phyloP scores from a whole-genome alignment of 2,797 vertebrate species.

The Apodemus agrarius region DNA sequence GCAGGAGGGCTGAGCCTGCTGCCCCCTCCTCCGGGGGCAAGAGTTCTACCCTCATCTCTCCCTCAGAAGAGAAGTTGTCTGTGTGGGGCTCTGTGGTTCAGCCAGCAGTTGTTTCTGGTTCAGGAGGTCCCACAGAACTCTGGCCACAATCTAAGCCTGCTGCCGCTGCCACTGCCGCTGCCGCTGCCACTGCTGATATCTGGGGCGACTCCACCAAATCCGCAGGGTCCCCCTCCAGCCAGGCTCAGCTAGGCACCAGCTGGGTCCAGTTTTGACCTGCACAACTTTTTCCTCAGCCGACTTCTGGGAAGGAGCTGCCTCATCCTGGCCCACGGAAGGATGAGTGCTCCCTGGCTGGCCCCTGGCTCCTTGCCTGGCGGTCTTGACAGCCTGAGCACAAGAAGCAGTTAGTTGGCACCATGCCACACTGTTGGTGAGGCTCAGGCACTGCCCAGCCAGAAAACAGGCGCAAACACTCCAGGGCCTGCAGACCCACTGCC shows the following conservation, averaged over 20 bases:
- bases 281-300: fast-evolving
- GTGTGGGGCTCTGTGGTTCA: fast-evolving
- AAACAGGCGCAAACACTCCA: not conserved
- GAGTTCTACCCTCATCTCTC: slow-evolving; percentile 78
- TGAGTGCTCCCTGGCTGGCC: not conserved
- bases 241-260: slow-evolving; percentile 87
- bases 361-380: too few species aligned
- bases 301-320: slow-evolving; percentile 20
- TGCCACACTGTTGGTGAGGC: not conserved
- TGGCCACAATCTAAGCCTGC: slow-evolving; percentile 81
- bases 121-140: slow-evolving; percentile 81
- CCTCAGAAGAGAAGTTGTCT: slow-evolving; percentile 75
- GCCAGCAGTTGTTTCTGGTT: slow-evolving; percentile 76
- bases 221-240: slow-evolving; percentile 87
- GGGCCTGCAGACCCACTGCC: slow-evolving; percentile 1
- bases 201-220: slow-evolving; percentile 97
- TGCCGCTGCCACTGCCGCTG: slow-evolving; percentile 72
- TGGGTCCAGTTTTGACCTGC: slow-evolving; percentile 96
- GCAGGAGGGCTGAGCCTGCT: slow-evolving; percentile 87
- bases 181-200: slow-evolving; percentile 85
- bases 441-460: not conserved
- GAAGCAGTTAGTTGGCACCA: not conserved
- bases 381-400: too few species aligned
- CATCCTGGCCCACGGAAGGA: slow-evolving; percentile 71
- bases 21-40: slow-evolving; percentile 94